phyloP scores from a whole-genome alignment of 2,113 vertebrate species.

The Chloropsis hardwickii region DNA sequence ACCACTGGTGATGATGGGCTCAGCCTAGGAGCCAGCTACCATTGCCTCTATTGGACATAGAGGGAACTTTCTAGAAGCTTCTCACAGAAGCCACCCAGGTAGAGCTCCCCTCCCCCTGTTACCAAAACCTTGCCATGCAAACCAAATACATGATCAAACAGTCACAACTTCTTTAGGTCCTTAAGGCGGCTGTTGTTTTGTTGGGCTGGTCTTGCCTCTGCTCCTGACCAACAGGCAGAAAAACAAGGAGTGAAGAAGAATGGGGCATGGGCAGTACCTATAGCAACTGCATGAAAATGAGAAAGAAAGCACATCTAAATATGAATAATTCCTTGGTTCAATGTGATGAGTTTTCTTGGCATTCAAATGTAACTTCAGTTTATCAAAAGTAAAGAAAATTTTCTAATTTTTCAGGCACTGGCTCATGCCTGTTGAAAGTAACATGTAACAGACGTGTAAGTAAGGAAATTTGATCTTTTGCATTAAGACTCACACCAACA shows the following conservation, averaged over 20 bases:
- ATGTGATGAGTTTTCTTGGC: not conserved
- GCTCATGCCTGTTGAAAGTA: not conserved
- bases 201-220: not conserved
- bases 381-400: not conserved
- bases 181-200: not conserved
- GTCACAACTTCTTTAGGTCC: not conserved
- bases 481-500: not conserved
- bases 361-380: not conserved
- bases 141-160: not conserved
- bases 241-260: not conserved
- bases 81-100: not conserved
- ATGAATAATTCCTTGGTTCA: not conserved
- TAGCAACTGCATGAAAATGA: not conserved
- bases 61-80: not conserved
- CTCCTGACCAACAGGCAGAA: not conserved
- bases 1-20: not conserved
- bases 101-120: not conserved
- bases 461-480: not conserved
- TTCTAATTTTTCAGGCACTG: not conserved
- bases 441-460: not conserved
- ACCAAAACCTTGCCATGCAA: not conserved
- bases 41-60: rapidly evolving
- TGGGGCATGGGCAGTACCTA: not conserved
- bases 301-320: not conserved
- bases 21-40: not conserved